Evolutionary conservation across 2,888 invertebrate species (phyloP), one percentile per base, ranked within the genome.

Genomic region (Apotomis betuletana): DNA sequence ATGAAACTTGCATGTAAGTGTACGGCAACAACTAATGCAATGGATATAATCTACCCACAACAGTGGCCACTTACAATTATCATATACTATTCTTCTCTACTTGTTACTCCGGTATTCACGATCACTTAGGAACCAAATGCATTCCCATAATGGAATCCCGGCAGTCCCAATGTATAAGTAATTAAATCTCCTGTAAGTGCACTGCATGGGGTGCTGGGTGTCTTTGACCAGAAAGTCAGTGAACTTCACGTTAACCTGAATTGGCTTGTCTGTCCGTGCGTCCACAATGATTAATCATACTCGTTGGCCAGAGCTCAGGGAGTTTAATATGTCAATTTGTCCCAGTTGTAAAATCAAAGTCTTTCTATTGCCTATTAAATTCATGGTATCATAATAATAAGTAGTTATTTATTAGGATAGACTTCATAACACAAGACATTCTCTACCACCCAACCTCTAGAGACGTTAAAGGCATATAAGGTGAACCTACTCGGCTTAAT

Each of bases 231-330:
- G 76, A 78, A 83, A 86, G 90, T 89, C 90, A 90, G 77, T 90
- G 90, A 90, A 90, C 90, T 84, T 83, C 82, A 81, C 81, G 85
- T 85, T 81, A 81, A 84, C 86, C 87, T 85, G 85, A 90, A 90
- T 89, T 87, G 87, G 83, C 81, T 79, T 79, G 86, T 84, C 85
- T 81, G 87, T 81, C 79, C 80, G 83, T 80, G 79, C 80, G 83
- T 84, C 81, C 84, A 82, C 87, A 83, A 85, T 86, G 88, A 90
- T 92, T 92, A 91, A 91, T 92, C 87, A 88, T 85, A 81, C 85
- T 85, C 81, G 80, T 82, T 83, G 83, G 79, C 83, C 82, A 82
- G 84, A 78, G 80, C 81, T 76, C 87, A 87, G 87, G 86, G 86
- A 87, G 86, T 83, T 86, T 88, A 88, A 88, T 86, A 87, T 83